These are phyloP conservation scores for Troides oblongomaculatus DNA, from an alignment of 2,888 invertebrate species.

Conservation along the genomic window DNA sequence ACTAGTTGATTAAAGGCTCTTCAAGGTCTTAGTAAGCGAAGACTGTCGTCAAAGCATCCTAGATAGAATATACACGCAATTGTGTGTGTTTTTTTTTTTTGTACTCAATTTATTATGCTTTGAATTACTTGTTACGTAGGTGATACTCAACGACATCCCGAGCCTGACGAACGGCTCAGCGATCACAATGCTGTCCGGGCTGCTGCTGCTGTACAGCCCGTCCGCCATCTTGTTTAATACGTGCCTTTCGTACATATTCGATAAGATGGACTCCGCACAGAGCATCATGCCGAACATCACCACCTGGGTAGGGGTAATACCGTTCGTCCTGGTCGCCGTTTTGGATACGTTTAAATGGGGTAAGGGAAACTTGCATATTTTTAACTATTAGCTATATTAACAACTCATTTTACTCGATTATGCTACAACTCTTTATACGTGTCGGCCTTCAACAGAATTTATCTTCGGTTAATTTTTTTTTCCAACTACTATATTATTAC, in stretches of 20 bases:
- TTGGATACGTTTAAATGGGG: constrained; percentile 86
- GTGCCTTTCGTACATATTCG: constrained; percentile 88
- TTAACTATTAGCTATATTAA: not conserved
- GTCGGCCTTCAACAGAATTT: too few relatives aligned
- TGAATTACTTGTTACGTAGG: constrained; percentile 50
- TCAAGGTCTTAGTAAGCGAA: too few relatives aligned
- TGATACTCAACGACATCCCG: constrained; percentile 85
- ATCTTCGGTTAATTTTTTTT: too few relatives aligned
- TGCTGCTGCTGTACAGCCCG: constrained; percentile 86
- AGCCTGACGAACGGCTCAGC: constrained; percentile 85
- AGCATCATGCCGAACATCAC: constrained; percentile 88
- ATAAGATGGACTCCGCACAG: constrained; percentile 90
- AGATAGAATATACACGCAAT: too few relatives aligned
- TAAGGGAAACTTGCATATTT: constrained; percentile 50
- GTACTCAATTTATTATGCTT: too few relatives aligned
- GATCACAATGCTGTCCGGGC: constrained; percentile 82
- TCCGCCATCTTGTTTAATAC: constrained; percentile 88
- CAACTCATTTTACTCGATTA: not conserved
- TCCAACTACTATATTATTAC: too few relatives aligned
- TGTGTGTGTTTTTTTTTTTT: too few relatives aligned
- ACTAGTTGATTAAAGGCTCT: too few relatives aligned
- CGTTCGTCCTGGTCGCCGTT: constrained; percentile 85
- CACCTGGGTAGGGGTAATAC: constrained; percentile 86
- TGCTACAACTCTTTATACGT: not conserved
- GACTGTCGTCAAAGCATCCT: too few relatives aligned